Evolutionary conservation across 2,888 invertebrate species (phyloP), one percentile per base, ranked within the genome.

Genomic region (Pyrochroa serraticornis): DNA sequence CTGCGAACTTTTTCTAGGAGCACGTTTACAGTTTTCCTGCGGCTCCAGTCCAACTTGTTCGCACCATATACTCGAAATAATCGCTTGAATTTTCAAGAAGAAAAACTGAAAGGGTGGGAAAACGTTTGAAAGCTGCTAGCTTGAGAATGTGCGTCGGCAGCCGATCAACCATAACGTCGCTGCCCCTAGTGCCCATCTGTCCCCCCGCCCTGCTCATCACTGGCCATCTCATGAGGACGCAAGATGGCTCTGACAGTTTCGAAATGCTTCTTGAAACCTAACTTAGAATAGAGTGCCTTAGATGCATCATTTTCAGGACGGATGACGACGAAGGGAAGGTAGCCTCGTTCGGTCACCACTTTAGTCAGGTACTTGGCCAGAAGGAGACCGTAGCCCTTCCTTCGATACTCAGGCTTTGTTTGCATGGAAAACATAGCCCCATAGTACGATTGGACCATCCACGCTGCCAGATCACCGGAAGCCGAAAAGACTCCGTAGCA

Each of bases 361-460:
- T 80, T 82, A 36, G 81, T 82, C 71, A 83, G 74, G 74, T 80
- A 83, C 71, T 86, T 85, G 54, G 91, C 91, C 67, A 91, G 82
- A 72, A 87, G 87, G 65, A 90, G 88, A 66, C 91, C 91, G 79
- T 88, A 90, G 48, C 80, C 80, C 70, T 80, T 80, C 57, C 80
- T 72, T 51, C 80, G 70, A 65, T 75, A 80, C 62, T 78, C 79
- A 7, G 79, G 79, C 64, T 68, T 85, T 54, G 93, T 93, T 80
- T 93, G 92, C 93, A 93, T 93, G 46, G 92, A 92, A 82, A 93
- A 93, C 93, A 93, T 93, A 61, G 93, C 93, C 14, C 93, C 93
- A 79, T 93, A 93, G 80, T 93, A 93, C 12, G 92, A 92, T 78
- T 93, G 93, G 43, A 93, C 90, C 93, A 93, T 93, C 93, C 93